Evolutionary conservation across 2,797 vertebrate species (phyloP).

Genomic region (Enteromius viviparus): DNA sequence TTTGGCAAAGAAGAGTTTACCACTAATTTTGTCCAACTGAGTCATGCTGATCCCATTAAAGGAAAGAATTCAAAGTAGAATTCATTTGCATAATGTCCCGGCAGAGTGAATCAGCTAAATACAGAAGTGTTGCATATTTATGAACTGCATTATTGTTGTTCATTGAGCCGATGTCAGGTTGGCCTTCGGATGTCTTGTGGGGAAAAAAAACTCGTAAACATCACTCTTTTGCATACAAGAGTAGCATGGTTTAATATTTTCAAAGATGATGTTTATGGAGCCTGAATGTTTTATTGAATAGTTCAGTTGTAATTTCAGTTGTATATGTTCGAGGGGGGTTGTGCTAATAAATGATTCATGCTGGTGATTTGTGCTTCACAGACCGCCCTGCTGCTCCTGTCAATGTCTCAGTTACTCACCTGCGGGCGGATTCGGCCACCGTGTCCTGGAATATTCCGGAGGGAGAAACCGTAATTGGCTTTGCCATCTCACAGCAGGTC

Average conservation of each 20-base stretch:
- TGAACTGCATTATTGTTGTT: conserved; percentile 23
- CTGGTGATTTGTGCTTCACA: conserved; percentile 44
- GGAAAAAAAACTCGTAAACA: not conserved
- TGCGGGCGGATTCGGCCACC: conserved; percentile 92
- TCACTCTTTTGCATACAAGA: not conserved
- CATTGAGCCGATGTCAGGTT: conserved; percentile 30
- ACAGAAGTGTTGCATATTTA: conserved; percentile 52
- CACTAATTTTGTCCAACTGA: conserved; percentile 20
- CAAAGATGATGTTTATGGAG: not conserved
- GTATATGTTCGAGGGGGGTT: not conserved
- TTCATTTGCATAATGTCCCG: conserved; percentile 38
- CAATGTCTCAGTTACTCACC: conserved; percentile 93
- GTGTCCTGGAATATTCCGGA: conserved; percentile 96
- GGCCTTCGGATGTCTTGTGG: not conserved
- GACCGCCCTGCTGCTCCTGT: conserved; percentile 87
- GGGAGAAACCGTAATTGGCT: conserved; percentile 94
- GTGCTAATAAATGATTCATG: conserved; percentile 26
- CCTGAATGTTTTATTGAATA: not conserved
- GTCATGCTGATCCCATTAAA: conserved; percentile 11
- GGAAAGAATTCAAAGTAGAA: conserved; percentile 25
- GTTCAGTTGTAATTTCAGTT: not conserved
- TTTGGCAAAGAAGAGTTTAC: conserved; percentile 1
- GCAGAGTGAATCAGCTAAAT: conserved; percentile 43
- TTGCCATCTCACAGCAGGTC: conserved; percentile 96
- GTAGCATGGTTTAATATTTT: not conserved